These are phyloP conservation scores for Rhagologus leucostigma DNA, from an alignment of 2,113 vertebrate genomes.

Conservation along the genomic window DNA sequence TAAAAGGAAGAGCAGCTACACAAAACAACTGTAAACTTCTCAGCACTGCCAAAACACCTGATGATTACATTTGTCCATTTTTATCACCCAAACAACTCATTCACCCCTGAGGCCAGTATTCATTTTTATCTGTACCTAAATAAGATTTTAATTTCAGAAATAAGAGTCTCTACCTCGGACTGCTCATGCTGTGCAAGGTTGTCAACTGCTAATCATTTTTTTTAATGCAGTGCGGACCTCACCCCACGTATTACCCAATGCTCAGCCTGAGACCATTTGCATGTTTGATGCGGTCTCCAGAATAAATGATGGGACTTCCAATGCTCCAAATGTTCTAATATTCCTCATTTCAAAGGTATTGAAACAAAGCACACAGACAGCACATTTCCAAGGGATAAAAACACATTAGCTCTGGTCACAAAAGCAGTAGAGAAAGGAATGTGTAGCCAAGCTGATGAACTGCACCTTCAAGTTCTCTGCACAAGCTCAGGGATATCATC, in stretches of 20 bases:
- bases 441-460: neutral
- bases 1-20: neutral
- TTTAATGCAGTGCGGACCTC: neutral
- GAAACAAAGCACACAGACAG: neutral
- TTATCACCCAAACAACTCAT: neutral
- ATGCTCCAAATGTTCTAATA: neutral
- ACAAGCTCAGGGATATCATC: neutral
- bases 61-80: neutral
- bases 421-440: fast-evolving
- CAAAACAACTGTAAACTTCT: neutral
- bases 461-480: neutral
- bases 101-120: neutral
- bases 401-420: neutral
- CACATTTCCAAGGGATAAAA: neutral
- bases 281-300: neutral
- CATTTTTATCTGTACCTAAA: neutral
- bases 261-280: neutral
- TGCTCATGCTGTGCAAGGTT: neutral
- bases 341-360: neutral
- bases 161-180: neutral
- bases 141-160: neutral
- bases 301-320: neutral
- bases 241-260: fast-evolving
- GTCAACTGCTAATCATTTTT: neutral
- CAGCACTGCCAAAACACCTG: neutral